Evolutionary conservation across 2,888 invertebrate genomes (phyloP).

Genomic region (Diloba caeruleocephala): DNA sequence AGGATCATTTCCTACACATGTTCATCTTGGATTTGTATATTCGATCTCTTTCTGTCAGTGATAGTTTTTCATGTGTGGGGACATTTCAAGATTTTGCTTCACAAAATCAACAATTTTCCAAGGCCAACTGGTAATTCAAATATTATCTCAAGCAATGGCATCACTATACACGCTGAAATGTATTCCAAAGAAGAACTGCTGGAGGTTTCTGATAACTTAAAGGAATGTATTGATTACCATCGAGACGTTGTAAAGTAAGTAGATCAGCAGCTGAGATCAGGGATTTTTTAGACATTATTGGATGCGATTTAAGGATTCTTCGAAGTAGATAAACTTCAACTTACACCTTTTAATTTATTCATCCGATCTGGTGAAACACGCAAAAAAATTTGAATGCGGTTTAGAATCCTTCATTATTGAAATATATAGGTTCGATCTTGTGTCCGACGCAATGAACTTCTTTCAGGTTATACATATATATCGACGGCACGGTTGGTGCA

Average conservation of each 20-base stretch:
- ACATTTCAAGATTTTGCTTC: constrained; percentile 48
- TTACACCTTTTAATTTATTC: too few relatives aligned
- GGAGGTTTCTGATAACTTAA: constrained; percentile 19
- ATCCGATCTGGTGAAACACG: too few relatives aligned
- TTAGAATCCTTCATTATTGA: too few relatives aligned
- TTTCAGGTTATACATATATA: too few relatives aligned
- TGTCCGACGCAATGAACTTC: too few relatives aligned
- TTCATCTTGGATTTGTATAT: constrained; percentile 32
- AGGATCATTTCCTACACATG: constrained; percentile 22
- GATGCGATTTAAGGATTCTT: too few relatives aligned
- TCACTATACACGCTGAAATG: background rate
- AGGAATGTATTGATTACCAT: constrained; percentile 43
- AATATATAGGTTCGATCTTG: too few relatives aligned
- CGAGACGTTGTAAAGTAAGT: constrained; percentile 46
- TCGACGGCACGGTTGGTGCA: too few relatives aligned
- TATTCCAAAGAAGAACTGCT: constrained; percentile 36
- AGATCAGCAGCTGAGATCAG: too few relatives aligned
- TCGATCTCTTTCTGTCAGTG: constrained; percentile 42
- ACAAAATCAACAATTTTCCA: constrained; percentile 41
- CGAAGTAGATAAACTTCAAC: too few relatives aligned
- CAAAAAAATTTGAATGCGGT: too few relatives aligned
- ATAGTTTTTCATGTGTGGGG: constrained; percentile 53
- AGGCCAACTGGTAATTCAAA: constrained; percentile 12
- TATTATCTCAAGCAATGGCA: background rate
- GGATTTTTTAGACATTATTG: too few relatives aligned